These are phyloP conservation scores for Onychostruthus taczanowskii DNA, from an alignment of 2,113 vertebrate species.

Conservation along the genomic window DNA sequence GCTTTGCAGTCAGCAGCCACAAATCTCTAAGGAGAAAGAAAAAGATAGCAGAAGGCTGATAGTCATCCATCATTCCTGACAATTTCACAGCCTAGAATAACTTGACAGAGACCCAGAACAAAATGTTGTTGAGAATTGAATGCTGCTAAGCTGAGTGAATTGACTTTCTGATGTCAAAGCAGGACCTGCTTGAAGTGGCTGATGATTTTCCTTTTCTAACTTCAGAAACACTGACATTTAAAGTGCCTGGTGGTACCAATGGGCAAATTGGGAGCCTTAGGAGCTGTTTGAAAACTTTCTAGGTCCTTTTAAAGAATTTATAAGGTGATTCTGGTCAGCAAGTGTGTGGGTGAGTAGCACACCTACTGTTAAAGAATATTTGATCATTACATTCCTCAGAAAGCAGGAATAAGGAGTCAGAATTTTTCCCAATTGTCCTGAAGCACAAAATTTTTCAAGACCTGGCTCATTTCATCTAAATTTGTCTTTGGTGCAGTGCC, in stretches of 20 bases:
- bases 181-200: conserved; percentile 69
- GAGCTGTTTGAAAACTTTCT: not conserved
- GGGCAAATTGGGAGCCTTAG: not conserved
- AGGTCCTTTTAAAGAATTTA: not conserved
- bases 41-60: conserved; percentile 95
- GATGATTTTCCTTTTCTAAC: conserved; percentile 47
- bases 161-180: conserved; percentile 85
- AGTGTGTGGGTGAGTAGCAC: not conserved
- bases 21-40: conserved; percentile 86
- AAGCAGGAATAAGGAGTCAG: not conserved
- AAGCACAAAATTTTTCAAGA: not conserved
- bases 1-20: conserved; percentile 84
- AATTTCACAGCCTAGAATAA: conserved; percentile 89
- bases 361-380: not conserved
- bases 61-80: conserved; percentile 96
- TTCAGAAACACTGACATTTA: conserved; percentile 26
- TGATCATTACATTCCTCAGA: not conserved
- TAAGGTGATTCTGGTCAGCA: not conserved
- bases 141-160: conserved; percentile 85
- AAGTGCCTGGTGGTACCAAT: not conserved
- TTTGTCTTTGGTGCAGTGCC: not conserved
- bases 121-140: conserved; percentile 78
- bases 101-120: conserved; percentile 86
- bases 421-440: not conserved
- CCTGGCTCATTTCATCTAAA: not conserved